phyloP scores from a whole-genome alignment of 2,888 invertebrate genomes.

The Archaeoteleia sp. region DNA sequence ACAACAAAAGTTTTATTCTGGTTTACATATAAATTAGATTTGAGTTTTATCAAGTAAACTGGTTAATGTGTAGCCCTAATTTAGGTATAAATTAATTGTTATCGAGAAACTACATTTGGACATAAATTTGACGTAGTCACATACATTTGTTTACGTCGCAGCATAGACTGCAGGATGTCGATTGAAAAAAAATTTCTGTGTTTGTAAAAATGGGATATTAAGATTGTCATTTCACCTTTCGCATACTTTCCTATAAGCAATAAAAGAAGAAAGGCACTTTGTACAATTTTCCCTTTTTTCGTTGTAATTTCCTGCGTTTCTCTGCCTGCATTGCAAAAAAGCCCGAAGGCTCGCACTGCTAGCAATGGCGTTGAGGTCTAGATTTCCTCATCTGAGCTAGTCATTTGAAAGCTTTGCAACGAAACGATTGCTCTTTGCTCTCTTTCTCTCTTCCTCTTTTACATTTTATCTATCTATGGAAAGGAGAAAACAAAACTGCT shows the following conservation, averaged over 20 bases:
- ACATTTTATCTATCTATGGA: too few species aligned
- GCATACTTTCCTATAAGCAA: constrained; percentile 6
- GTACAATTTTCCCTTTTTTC: constrained; percentile 29
- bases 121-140: too few species aligned
- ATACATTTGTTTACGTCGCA: too few species aligned
- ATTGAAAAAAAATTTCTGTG: constrained; percentile 5
- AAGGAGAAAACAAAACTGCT: too few species aligned
- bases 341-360: constrained; percentile 10
- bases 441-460: constrained; percentile 2
- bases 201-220: background rate
- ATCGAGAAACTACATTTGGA: too few species aligned
- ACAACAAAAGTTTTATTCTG: too few species aligned
- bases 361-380: constrained; percentile 2
- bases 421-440: constrained; percentile 16
- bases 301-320: constrained; percentile 24
- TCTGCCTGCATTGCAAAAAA: constrained; percentile 17
- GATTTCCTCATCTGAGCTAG: constrained; percentile 22
- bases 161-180: too few species aligned
- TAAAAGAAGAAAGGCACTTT: constrained; percentile 30
- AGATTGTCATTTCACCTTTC: constrained; percentile 2
- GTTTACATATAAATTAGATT: too few species aligned
- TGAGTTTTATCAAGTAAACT: too few species aligned
- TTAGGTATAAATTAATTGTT: too few species aligned
- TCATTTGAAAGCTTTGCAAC: constrained; percentile 19
- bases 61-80: too few species aligned